Percentiles rank a stretch among this genome's conserved stretches.
phyloP scores from a whole-genome alignment of 2,888 invertebrate species.

The Orchesellides sinensis region DNA sequence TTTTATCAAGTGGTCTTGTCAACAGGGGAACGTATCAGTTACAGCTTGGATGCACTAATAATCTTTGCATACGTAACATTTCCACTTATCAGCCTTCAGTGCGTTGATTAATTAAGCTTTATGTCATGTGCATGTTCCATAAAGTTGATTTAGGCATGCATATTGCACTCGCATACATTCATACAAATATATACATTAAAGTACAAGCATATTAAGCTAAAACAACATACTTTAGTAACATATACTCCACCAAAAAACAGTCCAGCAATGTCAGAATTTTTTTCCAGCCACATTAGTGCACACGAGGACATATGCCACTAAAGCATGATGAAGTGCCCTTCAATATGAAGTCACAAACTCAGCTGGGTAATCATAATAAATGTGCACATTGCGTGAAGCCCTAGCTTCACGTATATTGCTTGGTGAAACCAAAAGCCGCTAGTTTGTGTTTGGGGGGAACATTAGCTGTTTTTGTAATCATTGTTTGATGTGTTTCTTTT shows the following conservation, averaged over 20 bases:
- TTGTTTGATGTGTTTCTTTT: conserved; percentile 5
- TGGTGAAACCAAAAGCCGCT: too few relatives aligned
- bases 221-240: too few relatives aligned
- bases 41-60: conserved; percentile 33
- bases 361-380: conserved; percentile 44
- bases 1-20: conserved; percentile 56
- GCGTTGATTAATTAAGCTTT: conserved; percentile 58
- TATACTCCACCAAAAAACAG: not conserved
- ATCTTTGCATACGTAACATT: conserved; percentile 19
- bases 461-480: conserved; percentile 10
- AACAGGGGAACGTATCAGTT: conserved; percentile 44
- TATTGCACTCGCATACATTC: conserved; percentile 12
- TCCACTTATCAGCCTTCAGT: conserved; percentile 5
- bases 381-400: conserved; percentile 31
- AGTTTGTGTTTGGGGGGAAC: too few relatives aligned
- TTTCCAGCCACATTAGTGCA: not conserved
- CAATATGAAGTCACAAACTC: conserved; percentile 31
- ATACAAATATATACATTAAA: not conserved
- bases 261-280: not conserved
- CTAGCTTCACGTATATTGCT: too few relatives aligned
- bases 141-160: conserved; percentile 42
- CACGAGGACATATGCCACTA: not conserved
- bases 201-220: not conserved
- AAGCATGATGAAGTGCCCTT: conserved; percentile 39
- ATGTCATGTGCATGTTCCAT: conserved; percentile 58